Percentiles rank a stretch among this genome's conserved stretches.
Evolutionary conservation across 2,113 vertebrate species (phyloP).

Genomic region (Prinia subflava): DNA sequence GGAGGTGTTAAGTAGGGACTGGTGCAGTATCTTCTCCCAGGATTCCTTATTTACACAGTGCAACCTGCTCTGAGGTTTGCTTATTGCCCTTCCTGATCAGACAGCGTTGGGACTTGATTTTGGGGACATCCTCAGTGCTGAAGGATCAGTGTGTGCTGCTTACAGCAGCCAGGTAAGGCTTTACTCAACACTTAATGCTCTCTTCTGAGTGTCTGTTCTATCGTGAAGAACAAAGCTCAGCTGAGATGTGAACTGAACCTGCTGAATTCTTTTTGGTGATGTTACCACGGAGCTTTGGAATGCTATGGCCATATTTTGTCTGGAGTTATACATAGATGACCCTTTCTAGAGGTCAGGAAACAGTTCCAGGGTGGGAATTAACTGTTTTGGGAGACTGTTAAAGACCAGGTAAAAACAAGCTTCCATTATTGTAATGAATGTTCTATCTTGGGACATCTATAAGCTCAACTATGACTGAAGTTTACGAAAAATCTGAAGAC

Average conservation of each 20-base stretch:
- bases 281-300: neutral
- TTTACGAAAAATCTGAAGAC: neutral
- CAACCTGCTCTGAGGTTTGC: neutral
- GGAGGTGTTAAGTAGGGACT: neutral
- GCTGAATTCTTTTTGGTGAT: neutral
- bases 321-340: conserved; percentile 23
- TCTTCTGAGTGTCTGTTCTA: neutral
- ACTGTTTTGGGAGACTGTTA: neutral
- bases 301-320: neutral
- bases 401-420: neutral
- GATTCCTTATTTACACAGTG: neutral
- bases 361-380: neutral
- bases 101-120: neutral
- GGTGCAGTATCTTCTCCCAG: neutral
- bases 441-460: neutral
- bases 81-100: neutral
- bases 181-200: neutral
- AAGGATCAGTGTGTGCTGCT: neutral
- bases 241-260: neutral
- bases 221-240: neutral
- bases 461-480: neutral
- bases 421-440: neutral
- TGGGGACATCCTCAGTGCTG: neutral
- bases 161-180: neutral
- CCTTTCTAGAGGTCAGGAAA: conserved; percentile 17